phyloP scores from a whole-genome alignment of 2,113 vertebrate species.

The Catagonus wagneri region DNA sequence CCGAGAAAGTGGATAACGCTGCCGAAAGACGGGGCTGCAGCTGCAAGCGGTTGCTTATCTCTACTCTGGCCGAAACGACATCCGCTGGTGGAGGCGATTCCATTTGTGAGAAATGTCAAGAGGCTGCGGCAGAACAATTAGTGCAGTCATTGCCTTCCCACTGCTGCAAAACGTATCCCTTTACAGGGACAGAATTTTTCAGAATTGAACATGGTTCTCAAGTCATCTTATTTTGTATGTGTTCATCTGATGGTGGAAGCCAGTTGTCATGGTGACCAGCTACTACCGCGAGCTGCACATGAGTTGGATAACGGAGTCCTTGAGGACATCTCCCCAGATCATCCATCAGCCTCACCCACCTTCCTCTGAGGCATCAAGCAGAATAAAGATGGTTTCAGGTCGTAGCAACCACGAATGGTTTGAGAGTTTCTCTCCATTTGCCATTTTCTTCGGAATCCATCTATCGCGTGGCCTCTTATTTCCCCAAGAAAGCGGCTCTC shows the following conservation, averaged over 20 bases:
- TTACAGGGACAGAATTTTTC: slow-evolving; percentile 90
- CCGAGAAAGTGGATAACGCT: slow-evolving; percentile 91
- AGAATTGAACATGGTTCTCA: slow-evolving; percentile 90
- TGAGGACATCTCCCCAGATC: slow-evolving; percentile 89
- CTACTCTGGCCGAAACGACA: slow-evolving; percentile 73
- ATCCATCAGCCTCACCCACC: slow-evolving; percentile 92
- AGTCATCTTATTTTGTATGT: slow-evolving; percentile 90
- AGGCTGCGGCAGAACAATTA: slow-evolving; percentile 87
- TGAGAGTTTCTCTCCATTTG: slow-evolving; percentile 95
- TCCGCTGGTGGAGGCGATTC: slow-evolving; percentile 86
- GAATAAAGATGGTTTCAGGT: slow-evolving; percentile 92
- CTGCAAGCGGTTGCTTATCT: slow-evolving; percentile 82
- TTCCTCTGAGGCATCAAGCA: slow-evolving; percentile 94
- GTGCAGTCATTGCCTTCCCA: slow-evolving; percentile 90
- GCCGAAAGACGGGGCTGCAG: slow-evolving; percentile 78
- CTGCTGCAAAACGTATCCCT: slow-evolving; percentile 90
- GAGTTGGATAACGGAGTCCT: slow-evolving; percentile 86
- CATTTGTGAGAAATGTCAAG: slow-evolving; percentile 86
- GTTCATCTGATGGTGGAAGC: slow-evolving; percentile 92
- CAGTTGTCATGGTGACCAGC: slow-evolving; percentile 90
- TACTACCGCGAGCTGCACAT: slow-evolving; percentile 88
- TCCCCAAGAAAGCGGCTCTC: slow-evolving; percentile 93
- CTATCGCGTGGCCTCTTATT: slow-evolving; percentile 92
- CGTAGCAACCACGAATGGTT: slow-evolving; percentile 90
- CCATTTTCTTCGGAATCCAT: slow-evolving; percentile 94